These are phyloP conservation scores for Lymantria dispar DNA, from an alignment of 2,888 invertebrate species.

Conservation along the genomic window DNA sequence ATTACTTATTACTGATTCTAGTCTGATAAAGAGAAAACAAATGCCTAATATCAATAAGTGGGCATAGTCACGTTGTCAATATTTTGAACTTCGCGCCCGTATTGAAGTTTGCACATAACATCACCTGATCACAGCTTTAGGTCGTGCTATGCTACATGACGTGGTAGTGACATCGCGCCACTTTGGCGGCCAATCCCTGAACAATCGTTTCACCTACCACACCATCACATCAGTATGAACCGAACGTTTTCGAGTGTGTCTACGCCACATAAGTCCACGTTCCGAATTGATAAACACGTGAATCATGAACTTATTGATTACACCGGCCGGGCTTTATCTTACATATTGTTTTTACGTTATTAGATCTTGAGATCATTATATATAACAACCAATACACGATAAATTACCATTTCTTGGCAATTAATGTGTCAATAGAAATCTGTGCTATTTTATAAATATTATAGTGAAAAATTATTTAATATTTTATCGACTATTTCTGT, in stretches of 20 bases:
- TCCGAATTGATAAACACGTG: slow-evolving; percentile 45
- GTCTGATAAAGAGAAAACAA: too few relatives aligned
- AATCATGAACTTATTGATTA: slow-evolving; percentile 50
- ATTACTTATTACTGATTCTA: too few relatives aligned
- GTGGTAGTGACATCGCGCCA: slow-evolving; percentile 74
- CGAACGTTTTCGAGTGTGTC: slow-evolving; percentile 20
- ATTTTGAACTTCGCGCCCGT: slow-evolving; percentile 26
- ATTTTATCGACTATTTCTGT: too few relatives aligned
- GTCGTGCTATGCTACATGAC: slow-evolving; percentile 52
- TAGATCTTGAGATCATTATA: slow-evolving; percentile 5
- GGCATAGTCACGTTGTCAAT: not conserved
- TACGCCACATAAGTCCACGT: slow-evolving; percentile 40
- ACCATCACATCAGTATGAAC: slow-evolving; percentile 27
- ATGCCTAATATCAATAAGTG: not conserved
- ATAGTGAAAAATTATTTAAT: too few relatives aligned
- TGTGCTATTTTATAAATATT: too few relatives aligned
- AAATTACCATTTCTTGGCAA: slow-evolving; percentile 7
- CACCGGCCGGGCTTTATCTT: slow-evolving; percentile 27
- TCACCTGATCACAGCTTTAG: slow-evolving; percentile 39
- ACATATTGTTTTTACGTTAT: slow-evolving; percentile 17
- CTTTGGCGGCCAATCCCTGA: slow-evolving; percentile 63
- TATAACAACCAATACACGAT: slow-evolving; percentile 10
- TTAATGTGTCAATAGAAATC: too few relatives aligned
- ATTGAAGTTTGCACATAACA: slow-evolving; percentile 18
- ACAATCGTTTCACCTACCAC: slow-evolving; percentile 34